Base-by-base conservation (phyloP, 2,113 vertebrate genomes). In the Leptobrachium leishanense region DNA sequence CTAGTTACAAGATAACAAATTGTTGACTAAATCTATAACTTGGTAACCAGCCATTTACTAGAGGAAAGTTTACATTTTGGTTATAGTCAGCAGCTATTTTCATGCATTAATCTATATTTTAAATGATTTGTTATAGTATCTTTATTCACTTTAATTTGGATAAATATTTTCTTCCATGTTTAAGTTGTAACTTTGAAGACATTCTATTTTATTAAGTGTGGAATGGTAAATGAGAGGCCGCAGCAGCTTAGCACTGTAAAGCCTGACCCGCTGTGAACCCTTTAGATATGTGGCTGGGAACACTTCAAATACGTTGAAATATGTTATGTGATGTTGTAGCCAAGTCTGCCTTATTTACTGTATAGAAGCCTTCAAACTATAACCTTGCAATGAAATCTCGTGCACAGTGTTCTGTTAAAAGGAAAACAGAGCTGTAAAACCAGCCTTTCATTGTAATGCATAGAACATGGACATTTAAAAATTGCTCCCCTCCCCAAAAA, bases 121-220 rank as follows among this genome's bases (percentile, higher is more conserved):
- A 31, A 31, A 31, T 31, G 20, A 31, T 31, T 31, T 31, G 20
- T 31, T 31, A 31, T 31, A 31, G 20, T 31, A 31, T 31, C 20
- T 31, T 31, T 31, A 31, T 31, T 31, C 20, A 31, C 20, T 7
- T 68, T 76, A 50, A 69, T 76, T 76, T 69, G 55, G 66, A 76
- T 76, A 68, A 68, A 76, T 76, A 55, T 46, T 42, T 46, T 76
- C 66, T 76, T 40, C n/a, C 44, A 76, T 59, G 43, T 76, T 76
- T 76, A 15, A 13, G 53, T 57, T 68, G 65, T 57, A 12, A 41
- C 75, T 65, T 65, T 69, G 10, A 8, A 76, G 75, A 50, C 2
- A 44, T 69, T 59, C 41, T 69, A 31, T 55, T 76, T 65, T 57
- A 43, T 69, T 76, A 50, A 39, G 39, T 69, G 54, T 76, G 50